These are phyloP conservation scores for Dendroctonus ponderosae DNA, from an alignment of 1,140 invertebrate species.

Conservation along the genomic window DNA sequence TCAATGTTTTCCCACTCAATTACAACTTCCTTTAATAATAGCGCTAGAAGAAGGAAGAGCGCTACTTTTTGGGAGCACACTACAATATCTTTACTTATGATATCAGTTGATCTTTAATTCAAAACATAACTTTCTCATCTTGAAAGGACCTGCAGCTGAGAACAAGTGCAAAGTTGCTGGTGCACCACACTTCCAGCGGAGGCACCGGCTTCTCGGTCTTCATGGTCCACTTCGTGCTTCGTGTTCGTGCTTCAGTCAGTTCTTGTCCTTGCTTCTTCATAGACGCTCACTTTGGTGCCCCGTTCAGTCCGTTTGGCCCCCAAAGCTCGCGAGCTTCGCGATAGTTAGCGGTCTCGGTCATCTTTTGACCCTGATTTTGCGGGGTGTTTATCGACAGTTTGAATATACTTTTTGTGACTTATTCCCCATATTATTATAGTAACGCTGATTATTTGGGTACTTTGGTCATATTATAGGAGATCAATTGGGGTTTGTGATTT, in stretches of 20 bases:
- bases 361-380: conserved; percentile 5
- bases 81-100: too few species aligned
- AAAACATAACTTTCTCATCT: conserved; percentile 7
- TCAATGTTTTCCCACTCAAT: too few species aligned
- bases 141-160: conserved; percentile 7
- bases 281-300: conserved; percentile 12
- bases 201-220: conserved; percentile 24
- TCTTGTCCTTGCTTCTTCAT: conserved; percentile 26
- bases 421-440: too few species aligned
- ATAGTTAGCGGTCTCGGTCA: conserved; percentile 6
- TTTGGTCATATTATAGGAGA: too few species aligned
- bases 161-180: conserved; percentile 16
- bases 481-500: too few species aligned
- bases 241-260: conserved; percentile 13
- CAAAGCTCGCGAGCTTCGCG: conserved; percentile 6
- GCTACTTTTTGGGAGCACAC: too few species aligned
- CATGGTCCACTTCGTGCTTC: conserved; percentile 29
- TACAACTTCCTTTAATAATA: too few species aligned
- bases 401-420: neutral
- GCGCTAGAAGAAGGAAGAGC: too few species aligned
- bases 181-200: conserved; percentile 18
- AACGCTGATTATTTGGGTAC: too few species aligned
- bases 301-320: neutral
- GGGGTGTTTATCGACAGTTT: conserved; percentile 2
- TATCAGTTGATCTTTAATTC: neutral